phyloP scores from a whole-genome alignment of 2,113 vertebrate genomes.

The Leucosticte australis region DNA sequence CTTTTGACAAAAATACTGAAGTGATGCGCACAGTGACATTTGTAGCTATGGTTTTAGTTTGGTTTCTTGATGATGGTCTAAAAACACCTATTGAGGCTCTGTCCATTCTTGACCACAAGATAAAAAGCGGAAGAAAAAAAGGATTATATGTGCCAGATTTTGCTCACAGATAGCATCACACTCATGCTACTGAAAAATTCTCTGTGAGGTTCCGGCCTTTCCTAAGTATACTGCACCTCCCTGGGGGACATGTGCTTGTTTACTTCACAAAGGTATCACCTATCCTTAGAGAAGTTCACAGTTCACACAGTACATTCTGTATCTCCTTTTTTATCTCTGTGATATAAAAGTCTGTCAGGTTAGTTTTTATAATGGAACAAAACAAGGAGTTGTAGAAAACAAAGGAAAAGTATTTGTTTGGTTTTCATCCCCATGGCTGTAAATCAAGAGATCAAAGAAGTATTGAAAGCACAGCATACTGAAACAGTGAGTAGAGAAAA shows the following conservation, averaged over 20 bases:
- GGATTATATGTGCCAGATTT: neutral
- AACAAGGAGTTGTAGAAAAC: neutral
- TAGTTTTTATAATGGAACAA: conserved; percentile 14
- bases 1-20: neutral
- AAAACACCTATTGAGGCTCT: neutral
- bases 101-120: neutral
- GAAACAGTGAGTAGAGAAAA: neutral
- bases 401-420: neutral
- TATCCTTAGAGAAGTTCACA: neutral
- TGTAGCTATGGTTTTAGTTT: neutral
- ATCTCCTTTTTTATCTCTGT: neutral
- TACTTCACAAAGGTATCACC: neutral
- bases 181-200: neutral
- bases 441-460: neutral
- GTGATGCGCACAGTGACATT: neutral
- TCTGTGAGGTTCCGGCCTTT: neutral
- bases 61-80: neutral
- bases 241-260: neutral
- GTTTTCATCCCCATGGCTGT: neutral
- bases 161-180: neutral
- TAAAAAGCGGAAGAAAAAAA: neutral
- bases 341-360: neutral
- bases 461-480: neutral
- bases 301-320: neutral
- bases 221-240: neutral